A percentile compares a stretch with the other conserved stretches of the same genome.
Evolutionary conservation across 2,888 invertebrate species (phyloP).

Genomic region (Drosophila gaucha): DNA sequence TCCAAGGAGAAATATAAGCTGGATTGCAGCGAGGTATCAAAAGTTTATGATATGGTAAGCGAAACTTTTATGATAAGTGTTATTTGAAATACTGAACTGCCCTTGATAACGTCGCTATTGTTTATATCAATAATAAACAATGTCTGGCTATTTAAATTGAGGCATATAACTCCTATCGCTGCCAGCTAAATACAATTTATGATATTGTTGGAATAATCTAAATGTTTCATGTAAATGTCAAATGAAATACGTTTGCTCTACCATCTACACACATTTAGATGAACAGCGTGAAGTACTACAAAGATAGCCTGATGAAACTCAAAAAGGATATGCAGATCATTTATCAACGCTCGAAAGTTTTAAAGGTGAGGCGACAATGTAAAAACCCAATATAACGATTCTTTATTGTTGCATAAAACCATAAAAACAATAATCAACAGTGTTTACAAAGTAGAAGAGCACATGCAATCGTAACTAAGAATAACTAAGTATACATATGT

Average conservation of each 20-base stretch:
- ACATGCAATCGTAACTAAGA: conserved; percentile 44
- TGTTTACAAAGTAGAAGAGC: conserved; percentile 29
- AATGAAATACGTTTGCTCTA: background rate
- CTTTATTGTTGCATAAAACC: conserved; percentile 50
- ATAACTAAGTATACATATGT: conserved; percentile 14
- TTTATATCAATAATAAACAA: conserved; percentile 1
- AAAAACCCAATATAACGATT: conserved; percentile 28
- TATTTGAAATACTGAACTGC: background rate
- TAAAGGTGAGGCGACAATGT: conserved; percentile 75
- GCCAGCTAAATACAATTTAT: conserved; percentile 12
- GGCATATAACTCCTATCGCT: conserved; percentile 28
- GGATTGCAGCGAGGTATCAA: conserved; percentile 79
- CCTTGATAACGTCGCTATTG: background rate
- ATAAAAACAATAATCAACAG: conserved; percentile 28
- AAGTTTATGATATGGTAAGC: conserved; percentile 80
- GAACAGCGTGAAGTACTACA: conserved; percentile 81
- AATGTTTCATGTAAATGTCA: background rate
- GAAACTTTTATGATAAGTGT: background rate
- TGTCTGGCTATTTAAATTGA: conserved; percentile 30
- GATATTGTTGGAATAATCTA: conserved; percentile 5
- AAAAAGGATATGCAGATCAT: conserved; percentile 83
- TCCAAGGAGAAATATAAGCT: conserved; percentile 82
- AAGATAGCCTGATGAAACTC: conserved; percentile 81
- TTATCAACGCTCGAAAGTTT: conserved; percentile 82
- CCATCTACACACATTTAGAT: conserved; percentile 69